Evolutionary conservation across 2,888 invertebrate species (phyloP).

Genomic region (Acanthosepion esculentum): DNA sequence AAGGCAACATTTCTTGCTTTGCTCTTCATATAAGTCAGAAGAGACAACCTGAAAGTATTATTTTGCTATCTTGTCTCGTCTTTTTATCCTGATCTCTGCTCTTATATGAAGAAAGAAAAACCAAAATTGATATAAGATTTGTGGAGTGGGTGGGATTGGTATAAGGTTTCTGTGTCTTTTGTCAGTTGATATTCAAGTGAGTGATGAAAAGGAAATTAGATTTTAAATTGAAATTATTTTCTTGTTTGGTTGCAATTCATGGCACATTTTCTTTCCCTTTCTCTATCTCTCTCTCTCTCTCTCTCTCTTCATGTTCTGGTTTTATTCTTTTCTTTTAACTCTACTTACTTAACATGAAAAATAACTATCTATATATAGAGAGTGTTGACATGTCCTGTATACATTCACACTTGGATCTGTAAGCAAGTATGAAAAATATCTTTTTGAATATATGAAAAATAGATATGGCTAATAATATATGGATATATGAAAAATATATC

Average conservation of each 20-base stretch:
- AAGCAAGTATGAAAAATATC: neutral
- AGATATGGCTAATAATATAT: neutral
- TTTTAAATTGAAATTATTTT: slow-evolving; percentile 12
- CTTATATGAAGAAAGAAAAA: neutral
- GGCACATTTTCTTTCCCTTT: neutral
- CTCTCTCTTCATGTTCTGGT: neutral
- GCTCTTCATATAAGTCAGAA: neutral
- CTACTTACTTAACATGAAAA: no score
- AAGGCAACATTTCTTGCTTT: neutral
- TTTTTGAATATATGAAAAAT: neutral
- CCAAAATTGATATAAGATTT: neutral
- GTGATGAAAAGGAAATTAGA: slow-evolving; percentile 12
- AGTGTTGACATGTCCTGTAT: no score
- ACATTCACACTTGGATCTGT: neutral
- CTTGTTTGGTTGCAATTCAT: slow-evolving; percentile 33
- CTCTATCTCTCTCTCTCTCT: neutral
- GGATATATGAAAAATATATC: neutral
- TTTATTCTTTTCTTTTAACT: no score
- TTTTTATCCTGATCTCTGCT: neutral
- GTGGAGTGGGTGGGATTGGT: neutral
- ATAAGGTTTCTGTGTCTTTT: neutral
- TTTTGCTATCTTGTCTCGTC: neutral
- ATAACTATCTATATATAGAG: no score
- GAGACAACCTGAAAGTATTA: neutral
- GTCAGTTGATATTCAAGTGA: slow-evolving; percentile 11